A percentile compares a stretch with the other conserved stretches of the same genome.
Evolutionary conservation across 2,888 invertebrate species (phyloP).

Genomic region (Lasioglossum vierecki): DNA sequence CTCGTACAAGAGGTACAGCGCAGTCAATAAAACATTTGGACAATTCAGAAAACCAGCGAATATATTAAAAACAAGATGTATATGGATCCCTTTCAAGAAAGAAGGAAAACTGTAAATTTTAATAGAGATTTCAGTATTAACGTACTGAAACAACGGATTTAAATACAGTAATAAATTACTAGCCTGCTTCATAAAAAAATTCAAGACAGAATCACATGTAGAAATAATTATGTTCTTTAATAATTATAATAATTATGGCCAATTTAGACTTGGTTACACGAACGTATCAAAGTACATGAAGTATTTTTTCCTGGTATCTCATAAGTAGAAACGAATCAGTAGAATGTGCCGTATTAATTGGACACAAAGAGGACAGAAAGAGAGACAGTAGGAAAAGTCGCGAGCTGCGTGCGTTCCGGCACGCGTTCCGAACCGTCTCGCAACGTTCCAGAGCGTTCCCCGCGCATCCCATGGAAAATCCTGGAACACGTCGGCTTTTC

Average conservation of each 20-base stretch:
- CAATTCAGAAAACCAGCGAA: neutral
- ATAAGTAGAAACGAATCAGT: neutral
- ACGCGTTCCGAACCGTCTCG: neutral
- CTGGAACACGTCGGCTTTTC: slow-evolving; percentile 19
- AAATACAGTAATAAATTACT: no score
- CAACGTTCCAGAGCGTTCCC: neutral
- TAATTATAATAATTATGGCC: no score
- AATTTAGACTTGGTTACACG: no score
- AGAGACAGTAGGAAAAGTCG: neutral
- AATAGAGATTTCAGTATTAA: no score
- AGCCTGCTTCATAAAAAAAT: no score
- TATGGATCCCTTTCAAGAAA: no score
- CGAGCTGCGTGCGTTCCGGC: neutral
- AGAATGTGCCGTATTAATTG: neutral
- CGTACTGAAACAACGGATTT: no score
- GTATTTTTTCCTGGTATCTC: neutral
- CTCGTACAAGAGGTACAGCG: neutral
- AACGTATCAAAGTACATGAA: neutral
- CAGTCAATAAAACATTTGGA: neutral
- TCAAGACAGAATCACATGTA: no score
- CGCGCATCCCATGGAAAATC: slow-evolving; percentile 13
- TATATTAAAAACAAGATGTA: no score
- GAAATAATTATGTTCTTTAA: no score
- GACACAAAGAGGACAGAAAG: neutral
- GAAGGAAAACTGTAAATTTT: no score